Conservation (phyloP, 2,113 vertebrate genomes). For the Oenanthe oenanthe region DNA sequence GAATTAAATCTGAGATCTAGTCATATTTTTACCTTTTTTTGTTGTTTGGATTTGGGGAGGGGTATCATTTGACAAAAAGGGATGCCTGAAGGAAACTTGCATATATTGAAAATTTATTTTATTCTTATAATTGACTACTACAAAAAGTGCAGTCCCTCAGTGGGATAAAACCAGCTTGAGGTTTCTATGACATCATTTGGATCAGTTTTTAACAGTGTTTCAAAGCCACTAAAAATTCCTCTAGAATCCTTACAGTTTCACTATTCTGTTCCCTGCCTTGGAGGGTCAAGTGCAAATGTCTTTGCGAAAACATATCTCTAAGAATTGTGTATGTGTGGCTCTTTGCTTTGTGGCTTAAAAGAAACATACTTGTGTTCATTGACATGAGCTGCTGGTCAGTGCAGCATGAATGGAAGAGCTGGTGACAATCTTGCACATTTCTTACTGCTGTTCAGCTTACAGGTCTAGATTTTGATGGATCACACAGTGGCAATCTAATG, state of each 20-base stretch:
- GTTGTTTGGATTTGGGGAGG: neutral
- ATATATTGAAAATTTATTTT: neutral
- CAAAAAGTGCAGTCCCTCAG: neutral
- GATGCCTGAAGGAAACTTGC: neutral
- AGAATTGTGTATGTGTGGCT: neutral
- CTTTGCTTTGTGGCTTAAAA: neutral
- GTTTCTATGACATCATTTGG: neutral
- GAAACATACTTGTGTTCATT: neutral
- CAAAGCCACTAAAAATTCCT: neutral
- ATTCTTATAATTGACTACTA: neutral
- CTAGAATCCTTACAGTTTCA: neutral
- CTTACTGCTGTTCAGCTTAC: neutral
- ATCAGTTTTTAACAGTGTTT: neutral
- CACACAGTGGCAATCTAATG: neutral
- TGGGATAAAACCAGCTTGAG: neutral
- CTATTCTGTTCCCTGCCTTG: neutral
- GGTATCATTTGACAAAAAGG: neutral
- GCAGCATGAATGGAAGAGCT: neutral
- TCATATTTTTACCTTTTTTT: neutral
- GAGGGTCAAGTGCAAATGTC: neutral
- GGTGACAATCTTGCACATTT: neutral
- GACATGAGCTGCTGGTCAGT: neutral
- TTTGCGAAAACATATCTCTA: neutral
- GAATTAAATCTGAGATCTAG: neutral
- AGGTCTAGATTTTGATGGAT: neutral